A percentile compares a stretch with the other conserved stretches of the same genome.
phyloP scores from a whole-genome alignment of 2,888 invertebrate genomes.

The Mimumesa dahlbomi region DNA sequence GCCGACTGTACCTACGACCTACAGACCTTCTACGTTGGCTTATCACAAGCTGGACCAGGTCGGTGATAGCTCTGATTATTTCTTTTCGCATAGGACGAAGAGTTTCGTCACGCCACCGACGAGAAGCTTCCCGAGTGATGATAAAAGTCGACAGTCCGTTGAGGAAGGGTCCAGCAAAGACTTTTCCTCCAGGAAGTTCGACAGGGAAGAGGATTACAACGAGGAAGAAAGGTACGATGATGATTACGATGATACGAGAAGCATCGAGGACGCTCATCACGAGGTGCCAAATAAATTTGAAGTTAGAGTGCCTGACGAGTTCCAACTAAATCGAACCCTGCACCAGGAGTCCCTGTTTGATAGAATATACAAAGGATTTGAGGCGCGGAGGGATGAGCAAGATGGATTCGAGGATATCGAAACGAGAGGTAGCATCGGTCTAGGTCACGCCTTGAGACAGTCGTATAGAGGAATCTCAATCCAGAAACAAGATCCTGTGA shows the following conservation, averaged over 20 bases:
- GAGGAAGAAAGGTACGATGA: slow-evolving; percentile 17
- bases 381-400: not conserved
- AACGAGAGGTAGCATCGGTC: slow-evolving; percentile 52
- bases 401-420: slow-evolving; percentile 43
- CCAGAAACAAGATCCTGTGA: slow-evolving; percentile 22
- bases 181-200: not conserved
- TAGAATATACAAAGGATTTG: not conserved
- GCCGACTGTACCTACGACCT: slow-evolving; percentile 73
- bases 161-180: not conserved
- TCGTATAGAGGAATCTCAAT: slow-evolving; percentile 25
- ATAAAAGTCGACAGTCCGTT: not conserved
- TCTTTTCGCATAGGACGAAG: slow-evolving; percentile 59
- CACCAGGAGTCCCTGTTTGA: not conserved
- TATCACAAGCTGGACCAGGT: slow-evolving; percentile 68
- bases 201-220: slow-evolving; percentile 1
- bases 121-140: slow-evolving; percentile 1
- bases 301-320: not conserved
- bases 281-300: slow-evolving; percentile 1
- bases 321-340: slow-evolving; percentile 1
- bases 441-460: slow-evolving; percentile 46
- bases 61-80: slow-evolving; percentile 71
- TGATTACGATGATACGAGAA: slow-evolving; percentile 7
- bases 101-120: slow-evolving; percentile 46
- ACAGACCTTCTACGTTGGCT: slow-evolving; percentile 65
- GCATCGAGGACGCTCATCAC: not conserved